Conservation (phyloP, 1,140 invertebrate genomes). For the Hyles vespertilio region DNA sequence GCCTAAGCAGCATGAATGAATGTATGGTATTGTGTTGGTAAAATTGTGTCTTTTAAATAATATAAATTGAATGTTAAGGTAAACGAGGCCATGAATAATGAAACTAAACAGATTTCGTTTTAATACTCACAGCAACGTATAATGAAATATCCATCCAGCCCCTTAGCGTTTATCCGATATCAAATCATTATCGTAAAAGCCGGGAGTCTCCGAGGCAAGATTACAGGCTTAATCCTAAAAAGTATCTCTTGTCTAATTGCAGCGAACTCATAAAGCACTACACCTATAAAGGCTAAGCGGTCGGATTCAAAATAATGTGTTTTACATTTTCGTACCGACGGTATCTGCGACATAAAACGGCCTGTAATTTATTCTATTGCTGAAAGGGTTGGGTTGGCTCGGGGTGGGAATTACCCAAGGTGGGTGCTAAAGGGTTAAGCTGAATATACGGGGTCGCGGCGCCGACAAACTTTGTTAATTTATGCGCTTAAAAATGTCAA, state of each 20-base stretch:
- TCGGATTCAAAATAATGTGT: slow-evolving; percentile 73
- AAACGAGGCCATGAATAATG: too few species aligned
- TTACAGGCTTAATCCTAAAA: slow-evolving; percentile 61
- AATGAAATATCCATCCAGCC: slow-evolving; percentile 16
- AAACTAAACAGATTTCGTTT: too few species aligned
- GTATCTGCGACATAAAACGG: slow-evolving; percentile 73
- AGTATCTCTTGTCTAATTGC: slow-evolving; percentile 67
- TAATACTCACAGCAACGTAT: too few species aligned
- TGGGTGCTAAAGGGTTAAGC: slow-evolving; percentile 75
- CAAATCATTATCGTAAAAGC: slow-evolving; percentile 52
- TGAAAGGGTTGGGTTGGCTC: slow-evolving; percentile 69
- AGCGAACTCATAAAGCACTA: slow-evolving; percentile 59
- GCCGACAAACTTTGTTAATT: slow-evolving; percentile 73
- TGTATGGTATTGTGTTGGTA: too few species aligned
- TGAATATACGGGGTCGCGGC: slow-evolving; percentile 68
- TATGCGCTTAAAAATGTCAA: slow-evolving; percentile 75
- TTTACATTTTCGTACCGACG: slow-evolving; percentile 72
- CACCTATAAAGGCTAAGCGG: slow-evolving; percentile 70
- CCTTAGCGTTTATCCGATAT: slow-evolving; percentile 39
- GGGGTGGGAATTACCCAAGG: slow-evolving; percentile 74
- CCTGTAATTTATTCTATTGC: slow-evolving; percentile 75
- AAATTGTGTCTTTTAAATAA: too few species aligned
- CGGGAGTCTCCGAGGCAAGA: slow-evolving; percentile 29
- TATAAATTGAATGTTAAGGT: too few species aligned
- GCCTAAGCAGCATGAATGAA: too few species aligned